A percentile compares a stretch with the other conserved stretches of the same genome.
Conservation (phyloP, 2,113 vertebrate species). For the Podarcis muralis region DNA sequence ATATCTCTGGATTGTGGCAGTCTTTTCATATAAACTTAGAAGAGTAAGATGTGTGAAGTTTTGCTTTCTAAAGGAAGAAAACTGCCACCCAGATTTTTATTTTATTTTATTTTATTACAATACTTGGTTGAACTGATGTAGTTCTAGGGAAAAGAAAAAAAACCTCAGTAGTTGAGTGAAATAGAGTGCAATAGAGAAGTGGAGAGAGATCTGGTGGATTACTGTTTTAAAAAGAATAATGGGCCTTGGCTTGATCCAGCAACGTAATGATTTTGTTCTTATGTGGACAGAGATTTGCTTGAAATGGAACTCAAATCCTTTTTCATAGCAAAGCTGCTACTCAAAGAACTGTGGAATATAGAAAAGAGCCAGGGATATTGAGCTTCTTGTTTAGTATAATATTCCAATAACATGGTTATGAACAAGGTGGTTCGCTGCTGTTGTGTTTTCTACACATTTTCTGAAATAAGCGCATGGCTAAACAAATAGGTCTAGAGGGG, state of each 20-base stretch:
- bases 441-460: background rate
- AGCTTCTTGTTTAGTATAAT: background rate
- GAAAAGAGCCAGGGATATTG: background rate
- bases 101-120: background rate
- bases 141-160: too few species aligned
- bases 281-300: background rate
- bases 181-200: background rate
- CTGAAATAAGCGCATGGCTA: background rate
- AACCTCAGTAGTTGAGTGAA: background rate
- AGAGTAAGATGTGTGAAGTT: background rate
- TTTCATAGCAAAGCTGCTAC: background rate
- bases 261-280: background rate
- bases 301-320: background rate
- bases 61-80: background rate
- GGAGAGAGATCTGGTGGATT: background rate
- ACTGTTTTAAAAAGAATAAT: background rate
- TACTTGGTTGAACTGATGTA: background rate
- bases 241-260: background rate
- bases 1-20: background rate
- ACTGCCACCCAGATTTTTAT: background rate
- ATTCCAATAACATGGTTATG: background rate
- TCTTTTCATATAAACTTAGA: background rate
- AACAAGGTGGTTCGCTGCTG: background rate
- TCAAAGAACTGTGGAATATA: background rate
- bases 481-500: background rate